Conservation (phyloP, 1,140 invertebrate genomes). For the Heliconius hewitsoni region DNA sequence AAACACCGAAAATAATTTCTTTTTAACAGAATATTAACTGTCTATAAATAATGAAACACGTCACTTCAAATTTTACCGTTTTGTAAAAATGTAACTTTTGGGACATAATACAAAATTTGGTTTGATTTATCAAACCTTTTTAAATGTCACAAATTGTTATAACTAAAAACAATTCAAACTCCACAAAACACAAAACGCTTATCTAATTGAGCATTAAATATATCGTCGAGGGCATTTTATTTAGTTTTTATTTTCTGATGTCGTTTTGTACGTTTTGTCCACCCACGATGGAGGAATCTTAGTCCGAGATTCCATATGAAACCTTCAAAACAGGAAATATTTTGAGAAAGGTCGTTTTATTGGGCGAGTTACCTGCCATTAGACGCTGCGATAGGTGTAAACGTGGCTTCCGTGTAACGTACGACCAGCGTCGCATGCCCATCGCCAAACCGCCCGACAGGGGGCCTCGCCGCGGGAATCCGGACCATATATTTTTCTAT, state of each 20-base stretch:
- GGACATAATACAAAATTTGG: conserved; percentile 45
- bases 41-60: conserved; percentile 59
- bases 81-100: conserved; percentile 51
- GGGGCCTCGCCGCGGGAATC: conserved; percentile 64
- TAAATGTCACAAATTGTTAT: conserved; percentile 65
- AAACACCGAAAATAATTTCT: conserved; percentile 68
- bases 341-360: conserved; percentile 75
- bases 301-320: conserved; percentile 56
- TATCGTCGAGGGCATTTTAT: conserved; percentile 78
- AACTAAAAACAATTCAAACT: conserved; percentile 74
- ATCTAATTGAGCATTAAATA: conserved; percentile 80
- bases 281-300: conserved; percentile 72
- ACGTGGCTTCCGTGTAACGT: conserved; percentile 72
- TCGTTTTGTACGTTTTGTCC: conserved; percentile 75
- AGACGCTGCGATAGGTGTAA: conserved; percentile 77
- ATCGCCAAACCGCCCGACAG: conserved; percentile 68
- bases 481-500: conserved; percentile 75
- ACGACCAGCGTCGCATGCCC: conserved; percentile 49
- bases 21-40: conserved; percentile 53
- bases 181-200: conserved; percentile 76
- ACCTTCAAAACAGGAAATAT: conserved; percentile 78
- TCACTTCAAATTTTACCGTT: conserved; percentile 43
- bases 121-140: conserved; percentile 55
- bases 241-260: conserved; percentile 73
- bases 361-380: conserved; percentile 77